phyloP scores from a whole-genome alignment of 2,797 vertebrate species.

The Alectoris magna region DNA sequence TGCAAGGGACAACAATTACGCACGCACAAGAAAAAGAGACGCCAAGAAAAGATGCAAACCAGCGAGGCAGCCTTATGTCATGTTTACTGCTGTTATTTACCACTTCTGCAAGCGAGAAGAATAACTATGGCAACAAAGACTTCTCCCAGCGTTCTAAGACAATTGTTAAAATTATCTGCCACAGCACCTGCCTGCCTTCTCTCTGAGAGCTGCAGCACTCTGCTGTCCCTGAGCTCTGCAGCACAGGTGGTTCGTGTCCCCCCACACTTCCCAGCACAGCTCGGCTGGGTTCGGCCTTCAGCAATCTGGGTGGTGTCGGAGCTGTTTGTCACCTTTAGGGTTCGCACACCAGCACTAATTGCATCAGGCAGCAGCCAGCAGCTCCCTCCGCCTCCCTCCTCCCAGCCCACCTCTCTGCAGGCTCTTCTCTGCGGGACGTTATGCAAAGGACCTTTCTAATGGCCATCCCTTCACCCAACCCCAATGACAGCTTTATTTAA shows the following conservation, averaged over 20 bases:
- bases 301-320: neutral
- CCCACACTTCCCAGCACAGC: neutral
- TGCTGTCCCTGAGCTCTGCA: constrained; percentile 23
- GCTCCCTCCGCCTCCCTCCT: constrained; percentile 73
- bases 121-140: constrained; percentile 76
- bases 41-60: neutral
- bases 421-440: constrained; percentile 65
- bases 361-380: constrained; percentile 67
- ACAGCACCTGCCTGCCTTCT: constrained; percentile 21
- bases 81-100: constrained; percentile 57
- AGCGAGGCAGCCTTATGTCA: constrained; percentile 13
- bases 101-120: constrained; percentile 36
- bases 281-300: neutral
- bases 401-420: constrained; percentile 67
- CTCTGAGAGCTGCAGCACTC: neutral
- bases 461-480: constrained; percentile 79
- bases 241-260: neutral
- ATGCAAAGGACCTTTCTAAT: constrained; percentile 74
- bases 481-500: constrained; percentile 84
- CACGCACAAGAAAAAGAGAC: neutral
- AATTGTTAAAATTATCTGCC: constrained; percentile 52
- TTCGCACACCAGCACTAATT: constrained; percentile 74
- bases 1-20: neutral
- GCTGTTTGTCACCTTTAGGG: constrained; percentile 69
- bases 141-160: constrained; percentile 47